Percentiles rank a stretch among this genome's conserved stretches.
These are phyloP conservation scores for Probaryconus sp. DNA, from an alignment of 1,140 invertebrate species.

Conservation along the genomic window DNA sequence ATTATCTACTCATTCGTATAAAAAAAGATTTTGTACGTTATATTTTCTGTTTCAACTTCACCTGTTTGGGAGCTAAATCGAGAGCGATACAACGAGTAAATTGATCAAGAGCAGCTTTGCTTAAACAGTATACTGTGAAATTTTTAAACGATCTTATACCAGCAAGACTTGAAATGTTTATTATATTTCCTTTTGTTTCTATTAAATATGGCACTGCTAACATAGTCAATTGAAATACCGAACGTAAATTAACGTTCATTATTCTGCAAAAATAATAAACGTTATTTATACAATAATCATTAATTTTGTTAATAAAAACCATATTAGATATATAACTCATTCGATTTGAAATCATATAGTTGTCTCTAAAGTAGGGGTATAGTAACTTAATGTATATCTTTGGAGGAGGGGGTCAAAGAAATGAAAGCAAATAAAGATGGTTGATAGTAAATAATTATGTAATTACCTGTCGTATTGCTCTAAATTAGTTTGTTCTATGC, in stretches of 20 bases:
- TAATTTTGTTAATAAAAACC: too few relatives aligned
- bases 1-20: too few relatives aligned
- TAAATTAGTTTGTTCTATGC: conserved; percentile 89
- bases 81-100: conserved; percentile 90
- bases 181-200: conserved; percentile 89
- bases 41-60: too few relatives aligned
- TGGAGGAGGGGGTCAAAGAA: too few relatives aligned
- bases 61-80: conserved; percentile 87
- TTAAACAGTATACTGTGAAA: conserved; percentile 91
- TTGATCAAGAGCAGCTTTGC: conserved; percentile 94
- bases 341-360: too few relatives aligned
- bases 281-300: too few relatives aligned
- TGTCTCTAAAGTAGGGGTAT: too few relatives aligned
- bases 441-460: too few relatives aligned
- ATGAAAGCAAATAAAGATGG: too few relatives aligned
- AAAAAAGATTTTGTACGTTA: too few relatives aligned
- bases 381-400: too few relatives aligned
- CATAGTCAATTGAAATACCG: conserved; percentile 90
- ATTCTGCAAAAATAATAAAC: conserved; percentile 76
- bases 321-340: too few relatives aligned
- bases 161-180: conserved; percentile 94
- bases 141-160: conserved; percentile 88
- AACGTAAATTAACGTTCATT: conserved; percentile 91
- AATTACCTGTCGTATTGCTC: conserved; percentile 89
- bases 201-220: conserved; percentile 90